Conservation (phyloP, 2,888 invertebrate species). For the Scelioninae gen. 1 region DNA sequence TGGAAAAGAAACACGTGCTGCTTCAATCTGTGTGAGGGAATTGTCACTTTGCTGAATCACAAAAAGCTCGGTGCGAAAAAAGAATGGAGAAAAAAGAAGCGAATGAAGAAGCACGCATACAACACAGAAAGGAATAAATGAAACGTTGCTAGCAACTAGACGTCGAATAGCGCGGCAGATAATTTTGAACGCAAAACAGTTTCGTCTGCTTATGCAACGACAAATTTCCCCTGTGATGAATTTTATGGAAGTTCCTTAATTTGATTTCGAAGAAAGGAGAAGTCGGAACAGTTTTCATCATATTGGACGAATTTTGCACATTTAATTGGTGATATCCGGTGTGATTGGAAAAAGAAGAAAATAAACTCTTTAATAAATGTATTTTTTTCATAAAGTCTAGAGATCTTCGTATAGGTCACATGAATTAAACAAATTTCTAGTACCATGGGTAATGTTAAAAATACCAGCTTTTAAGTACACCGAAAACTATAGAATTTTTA, state of each 20-base stretch:
- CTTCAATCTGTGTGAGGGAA: slow-evolving; percentile 65
- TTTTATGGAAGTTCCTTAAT: slow-evolving; percentile 18
- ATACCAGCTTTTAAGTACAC: too few relatives aligned
- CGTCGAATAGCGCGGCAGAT: slow-evolving; percentile 38
- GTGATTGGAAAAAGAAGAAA: slow-evolving; percentile 22
- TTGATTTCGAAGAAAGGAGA: background rate
- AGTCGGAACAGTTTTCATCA: slow-evolving; percentile 31
- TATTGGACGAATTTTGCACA: slow-evolving; percentile 20
- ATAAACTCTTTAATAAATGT: background rate
- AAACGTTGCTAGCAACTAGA: slow-evolving; percentile 39
- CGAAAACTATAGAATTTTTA: too few relatives aligned
- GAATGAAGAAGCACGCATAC: slow-evolving; percentile 12
- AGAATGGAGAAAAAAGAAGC: slow-evolving; percentile 19
- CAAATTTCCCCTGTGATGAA: slow-evolving; percentile 30
- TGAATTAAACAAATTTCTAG: too few relatives aligned
- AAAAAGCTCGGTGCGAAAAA: slow-evolving; percentile 39
- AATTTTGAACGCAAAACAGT: slow-evolving; percentile 40
- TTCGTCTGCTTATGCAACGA: slow-evolving; percentile 28
- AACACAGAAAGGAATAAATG: slow-evolving; percentile 37
- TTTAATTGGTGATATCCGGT: slow-evolving; percentile 54
- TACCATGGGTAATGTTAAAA: too few relatives aligned
- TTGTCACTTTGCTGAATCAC: slow-evolving; percentile 61
- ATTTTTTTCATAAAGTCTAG: background rate
- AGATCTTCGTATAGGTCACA: background rate
- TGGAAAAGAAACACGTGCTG: slow-evolving; percentile 59